phyloP scores from a whole-genome alignment of 2,113 vertebrate species.

The Cinclus mexicanus region DNA sequence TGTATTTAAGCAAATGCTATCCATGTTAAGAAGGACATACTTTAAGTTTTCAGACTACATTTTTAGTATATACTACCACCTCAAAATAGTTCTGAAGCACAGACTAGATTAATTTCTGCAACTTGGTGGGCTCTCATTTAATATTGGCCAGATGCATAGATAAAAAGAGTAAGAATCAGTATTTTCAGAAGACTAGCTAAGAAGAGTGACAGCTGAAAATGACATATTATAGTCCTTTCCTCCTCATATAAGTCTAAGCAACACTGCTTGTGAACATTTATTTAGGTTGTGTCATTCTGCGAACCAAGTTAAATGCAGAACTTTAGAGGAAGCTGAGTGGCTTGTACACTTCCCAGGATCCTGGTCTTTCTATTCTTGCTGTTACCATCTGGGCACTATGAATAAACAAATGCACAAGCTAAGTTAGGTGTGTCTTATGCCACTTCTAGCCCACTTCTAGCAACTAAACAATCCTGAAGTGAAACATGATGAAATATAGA shows the following conservation, averaged over 20 bases:
- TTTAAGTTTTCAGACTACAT: neutral
- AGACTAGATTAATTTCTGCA: neutral
- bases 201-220: neutral
- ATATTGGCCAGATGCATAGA: neutral
- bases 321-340: neutral
- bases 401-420: neutral
- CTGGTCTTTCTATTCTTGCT: neutral
- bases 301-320: neutral
- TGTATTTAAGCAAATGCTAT: neutral
- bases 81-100: neutral
- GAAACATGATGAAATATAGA: accelerated
- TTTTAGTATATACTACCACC: neutral
- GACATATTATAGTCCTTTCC: neutral
- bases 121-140: neutral
- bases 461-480: neutral
- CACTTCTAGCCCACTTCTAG: neutral
- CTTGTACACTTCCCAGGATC: neutral
- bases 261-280: neutral
- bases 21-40: neutral
- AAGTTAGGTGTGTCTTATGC: neutral
- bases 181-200: neutral
- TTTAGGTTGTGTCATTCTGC: neutral
- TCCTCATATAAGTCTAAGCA: neutral
- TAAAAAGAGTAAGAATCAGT: neutral
- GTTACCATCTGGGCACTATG: neutral